These are phyloP conservation scores for Pachyuromys duprasi DNA, from an alignment of 2,797 vertebrate species.

Conservation along the genomic window DNA sequence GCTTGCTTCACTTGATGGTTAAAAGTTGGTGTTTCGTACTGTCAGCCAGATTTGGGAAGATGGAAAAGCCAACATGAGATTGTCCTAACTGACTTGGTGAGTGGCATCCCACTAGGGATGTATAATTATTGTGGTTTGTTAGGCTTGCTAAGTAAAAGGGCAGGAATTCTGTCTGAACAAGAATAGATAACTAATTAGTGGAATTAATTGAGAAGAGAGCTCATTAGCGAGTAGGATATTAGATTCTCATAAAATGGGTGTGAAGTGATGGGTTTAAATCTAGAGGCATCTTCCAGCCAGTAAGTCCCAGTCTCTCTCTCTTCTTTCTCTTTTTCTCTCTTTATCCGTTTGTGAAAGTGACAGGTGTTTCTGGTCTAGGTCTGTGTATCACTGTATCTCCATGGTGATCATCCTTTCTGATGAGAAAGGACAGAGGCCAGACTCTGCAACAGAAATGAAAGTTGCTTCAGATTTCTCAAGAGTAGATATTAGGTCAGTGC, in stretches of 20 bases:
- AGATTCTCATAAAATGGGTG: background rate
- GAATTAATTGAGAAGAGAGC: slow-evolving; percentile 65
- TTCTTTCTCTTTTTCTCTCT: background rate
- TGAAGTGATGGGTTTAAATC: slow-evolving; percentile 46
- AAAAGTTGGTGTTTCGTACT: background rate
- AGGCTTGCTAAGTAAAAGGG: slow-evolving; percentile 21
- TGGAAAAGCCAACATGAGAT: background rate
- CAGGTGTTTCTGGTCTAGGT: slow-evolving; percentile 3
- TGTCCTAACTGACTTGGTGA: slow-evolving; percentile 4
- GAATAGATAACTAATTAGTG: slow-evolving; percentile 66
- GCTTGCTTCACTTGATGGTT: slow-evolving; percentile 31
- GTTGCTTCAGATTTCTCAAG: slow-evolving; percentile 10
- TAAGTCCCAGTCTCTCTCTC: background rate
- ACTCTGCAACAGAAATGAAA: slow-evolving; percentile 49
- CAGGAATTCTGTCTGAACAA: slow-evolving; percentile 51
- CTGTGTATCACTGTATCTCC: background rate
- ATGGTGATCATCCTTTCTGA: slow-evolving; percentile 53
- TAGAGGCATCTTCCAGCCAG: slow-evolving; percentile 14
- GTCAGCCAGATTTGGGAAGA: background rate
- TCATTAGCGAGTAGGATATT: slow-evolving; percentile 45
- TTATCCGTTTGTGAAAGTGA: slow-evolving; percentile 36
- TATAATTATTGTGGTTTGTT: background rate
- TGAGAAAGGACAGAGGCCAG: slow-evolving; percentile 52
- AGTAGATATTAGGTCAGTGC: slow-evolving; percentile 23
- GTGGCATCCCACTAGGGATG: background rate